Evolutionary conservation across 2,888 invertebrate species (phyloP), one percentile per base, ranked within the genome.

Genomic region (Dynastes hyllus): DNA sequence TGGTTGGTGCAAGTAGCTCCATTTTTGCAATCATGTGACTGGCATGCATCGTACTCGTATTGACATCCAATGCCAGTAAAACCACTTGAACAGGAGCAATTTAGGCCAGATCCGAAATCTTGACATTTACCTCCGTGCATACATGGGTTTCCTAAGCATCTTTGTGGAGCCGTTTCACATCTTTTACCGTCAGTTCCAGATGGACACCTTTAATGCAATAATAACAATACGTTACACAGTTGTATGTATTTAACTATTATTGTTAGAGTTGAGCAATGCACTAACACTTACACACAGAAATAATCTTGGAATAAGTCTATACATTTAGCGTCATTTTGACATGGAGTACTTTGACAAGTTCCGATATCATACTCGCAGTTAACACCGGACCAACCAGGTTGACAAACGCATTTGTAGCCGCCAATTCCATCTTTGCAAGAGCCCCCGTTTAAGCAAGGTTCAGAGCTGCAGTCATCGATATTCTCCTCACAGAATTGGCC

Each of bases 111-210:
- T 5, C 98, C 98, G 85, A 96, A 98, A 88, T 98, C 98, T 89
- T 97, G 97, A 85, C 98, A 98, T 87, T 95, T 95, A 76, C 98
- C 98, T 66, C 95, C 96, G 86, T 98, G 98, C 96, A 97, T 97
- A 87, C 98, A 98, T 3, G 97, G 97, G 85, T 95, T 95, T 37
- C 97, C 97, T 80, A 97, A 95, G 87, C 97, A 97, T 82, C 98
- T 93, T 89, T 98, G 97, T 2, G 98, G 98, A 0, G 98, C 97
- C 0, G 97, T 97, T 90, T 98, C 98, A 88, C 98, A 98, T 88
- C 97, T 95, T 89, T 98, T 98, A 9, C 98, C 98, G 86, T 98
- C 98, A 0, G 98, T 98, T 84, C 98, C 98, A 81, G 96, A 96
- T 66, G 97, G 97, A 86, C 97, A 97, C 8, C 94, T 95, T 84